Conservation (phyloP, 2,113 vertebrate species). For the Eclectus roratus region DNA sequence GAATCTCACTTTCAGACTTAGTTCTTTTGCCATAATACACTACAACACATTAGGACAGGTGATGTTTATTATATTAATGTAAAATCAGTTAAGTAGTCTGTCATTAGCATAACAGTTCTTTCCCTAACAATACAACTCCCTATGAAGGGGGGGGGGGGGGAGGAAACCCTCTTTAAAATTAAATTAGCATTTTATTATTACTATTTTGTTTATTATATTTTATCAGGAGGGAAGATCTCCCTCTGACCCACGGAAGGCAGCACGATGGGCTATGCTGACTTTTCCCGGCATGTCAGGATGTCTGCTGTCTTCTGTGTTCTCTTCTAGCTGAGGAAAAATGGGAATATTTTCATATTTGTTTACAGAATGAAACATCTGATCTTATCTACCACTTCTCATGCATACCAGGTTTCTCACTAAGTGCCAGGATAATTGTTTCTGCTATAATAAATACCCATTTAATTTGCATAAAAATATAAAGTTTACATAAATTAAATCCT, state of each 20-base stretch:
- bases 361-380: conserved; percentile 62
- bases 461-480: conserved; percentile 82
- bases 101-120: conserved; percentile 79
- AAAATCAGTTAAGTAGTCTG: conserved; percentile 76
- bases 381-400: conserved; percentile 67
- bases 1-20: conserved; percentile 70
- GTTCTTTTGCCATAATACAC: conserved; percentile 65
- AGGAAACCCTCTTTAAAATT: conserved; percentile 69
- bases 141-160: background rate
- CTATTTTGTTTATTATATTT: conserved; percentile 71
- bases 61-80: conserved; percentile 80
- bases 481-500: conserved; percentile 81
- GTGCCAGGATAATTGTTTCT: conserved; percentile 75
- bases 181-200: conserved; percentile 79
- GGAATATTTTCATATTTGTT: conserved; percentile 70
- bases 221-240: conserved; percentile 69
- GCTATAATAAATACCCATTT: conserved; percentile 79
- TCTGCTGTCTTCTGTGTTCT: conserved; percentile 6
- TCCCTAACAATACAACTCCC: conserved; percentile 72
- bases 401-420: conserved; percentile 69
- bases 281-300: conserved; percentile 55
- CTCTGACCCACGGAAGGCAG: conserved; percentile 45
- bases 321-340: conserved; percentile 48
- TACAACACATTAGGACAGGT: conserved; percentile 71
- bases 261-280: conserved; percentile 46